phyloP scores from a whole-genome alignment of 2,113 vertebrate species.

The Atrichornis clamosus region DNA sequence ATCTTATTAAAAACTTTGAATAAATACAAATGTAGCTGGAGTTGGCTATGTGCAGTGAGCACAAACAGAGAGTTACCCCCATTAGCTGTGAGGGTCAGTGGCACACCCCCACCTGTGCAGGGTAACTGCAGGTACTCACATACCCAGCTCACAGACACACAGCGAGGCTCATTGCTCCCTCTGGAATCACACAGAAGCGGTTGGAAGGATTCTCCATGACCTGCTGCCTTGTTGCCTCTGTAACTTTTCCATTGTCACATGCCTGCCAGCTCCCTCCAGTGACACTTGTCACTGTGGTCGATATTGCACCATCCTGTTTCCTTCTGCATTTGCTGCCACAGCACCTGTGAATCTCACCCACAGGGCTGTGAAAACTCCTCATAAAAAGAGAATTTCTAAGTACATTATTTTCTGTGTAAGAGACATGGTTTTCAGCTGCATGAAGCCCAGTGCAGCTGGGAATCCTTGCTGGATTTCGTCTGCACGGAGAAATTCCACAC shows the following conservation, averaged over 20 bases:
- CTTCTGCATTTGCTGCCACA: neutral
- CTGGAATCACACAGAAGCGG: neutral
- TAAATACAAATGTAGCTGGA: slow-evolving; percentile 56
- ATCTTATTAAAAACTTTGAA: slow-evolving; percentile 65
- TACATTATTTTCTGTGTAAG: neutral
- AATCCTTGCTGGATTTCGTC: rapidly evolving
- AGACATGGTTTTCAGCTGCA: neutral
- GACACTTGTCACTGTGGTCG: neutral
- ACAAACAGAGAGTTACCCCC: neutral
- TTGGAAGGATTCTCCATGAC: neutral
- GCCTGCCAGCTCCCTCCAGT: neutral
- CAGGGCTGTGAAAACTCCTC: neutral
- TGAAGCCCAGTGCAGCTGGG: neutral
- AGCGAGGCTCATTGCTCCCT: neutral
- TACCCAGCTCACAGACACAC: neutral
- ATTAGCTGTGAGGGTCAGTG: neutral
- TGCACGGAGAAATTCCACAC: neutral
- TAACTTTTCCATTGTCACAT: neutral
- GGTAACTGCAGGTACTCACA: rapidly evolving
- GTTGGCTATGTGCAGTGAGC: neutral
- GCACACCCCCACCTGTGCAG: neutral
- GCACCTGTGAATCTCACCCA: neutral
- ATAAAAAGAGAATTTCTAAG: neutral
- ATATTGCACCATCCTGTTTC: neutral
- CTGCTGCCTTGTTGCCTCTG: neutral